Base-by-base conservation (phyloP, 1,140 invertebrate genomes). In the Zaprionus ornatus region DNA sequence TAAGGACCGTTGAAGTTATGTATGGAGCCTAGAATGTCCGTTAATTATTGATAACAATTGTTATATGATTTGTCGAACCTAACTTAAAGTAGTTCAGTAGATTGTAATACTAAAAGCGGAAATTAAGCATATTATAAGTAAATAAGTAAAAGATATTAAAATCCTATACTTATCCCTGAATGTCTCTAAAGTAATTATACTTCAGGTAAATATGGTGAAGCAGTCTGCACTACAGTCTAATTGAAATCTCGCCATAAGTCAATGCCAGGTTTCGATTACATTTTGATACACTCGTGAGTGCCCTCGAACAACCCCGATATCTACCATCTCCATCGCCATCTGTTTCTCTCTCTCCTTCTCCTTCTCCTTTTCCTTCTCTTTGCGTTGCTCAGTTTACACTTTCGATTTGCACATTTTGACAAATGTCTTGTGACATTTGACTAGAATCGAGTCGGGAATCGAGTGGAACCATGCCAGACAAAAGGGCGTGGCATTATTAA, bases 391-490 rank as follows among this genome's bases (percentile, higher is more conserved):
- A 4, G 15, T 4, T n/a, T 74, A 65, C 50, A 60, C 42, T 69
- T 60, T 60, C 50, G 19, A 54, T 75, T 32, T 75, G 73, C 67
- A 75, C 73, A 71, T 74, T 75, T 68, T 88, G 85, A 88, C 84
- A 84, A 80, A 84, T 88, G 80, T 67, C 80, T 73, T 77, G 70
- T 84, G 83, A 87, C 84, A 88, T 73, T 88, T 88, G 77, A 75
- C 80, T 80, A 77, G 81, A 77, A 83, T 55, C 72, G 3, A 32
- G 29, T 70, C 73, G 72, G 78, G 27, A 71, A 57, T 62, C 66
- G 52, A 55, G 57, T 71, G 73, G 67, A 52, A 69, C 68, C n/a
- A 40, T n/a, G 74, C 56, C 62, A 66, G 69, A 76, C 74, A 76
- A 76, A 76, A 57, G 57, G 74, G 74, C 69, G 69, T 72, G 69